Evolutionary conservation across 2,888 invertebrate genomes (phyloP), one percentile per base, ranked within the genome.

Genomic region (Muscina levida): DNA sequence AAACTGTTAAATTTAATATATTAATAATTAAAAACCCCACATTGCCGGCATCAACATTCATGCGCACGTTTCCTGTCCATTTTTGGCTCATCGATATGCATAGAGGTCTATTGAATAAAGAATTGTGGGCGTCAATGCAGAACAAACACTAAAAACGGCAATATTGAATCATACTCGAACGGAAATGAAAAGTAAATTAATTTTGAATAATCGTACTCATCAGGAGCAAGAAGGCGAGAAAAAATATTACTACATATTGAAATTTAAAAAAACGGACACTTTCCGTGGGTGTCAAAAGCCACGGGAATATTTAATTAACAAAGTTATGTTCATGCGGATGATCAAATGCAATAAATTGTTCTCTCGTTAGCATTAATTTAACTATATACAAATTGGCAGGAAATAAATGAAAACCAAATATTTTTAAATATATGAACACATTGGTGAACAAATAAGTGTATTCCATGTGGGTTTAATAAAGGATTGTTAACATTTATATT

Each of bases 221-320:
- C n/a, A n/a, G n/a, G n/a, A n/a, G n/a, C n/a, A n/a, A n/a, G 76
- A 72, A 77, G 31, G 39, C 44, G 19, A 5, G 26, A 72, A 76
- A 62, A 77, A n/a, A n/a, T n/a, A 59, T 67, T 72, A 68, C 51
- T 68, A 53, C 31, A 31, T 8, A 31, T 31, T 31, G 4, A 31
- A 71, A 71, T 15, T 65, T 62, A 71, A 74, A 56, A 37, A n/a
- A 74, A 70, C 39, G 56, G 42, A 70, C 46, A 39, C 66, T 78
- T 19, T 67, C 56, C 75, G 48, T 79, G 75, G 59, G 75, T 79
- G 79, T 75, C 79, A 75, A 67, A 79, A 79, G 75, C 75, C 79
- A 79, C 75, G 79, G 75, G 75, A 79, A 79, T 75, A 75, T 79
- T 79, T 79, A 79, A 79, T 79, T 79, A 71, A 79, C 66, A 75